Conservation (phyloP, 92 coral and sea anemone species). For the Phenganax marumi region DNA sequence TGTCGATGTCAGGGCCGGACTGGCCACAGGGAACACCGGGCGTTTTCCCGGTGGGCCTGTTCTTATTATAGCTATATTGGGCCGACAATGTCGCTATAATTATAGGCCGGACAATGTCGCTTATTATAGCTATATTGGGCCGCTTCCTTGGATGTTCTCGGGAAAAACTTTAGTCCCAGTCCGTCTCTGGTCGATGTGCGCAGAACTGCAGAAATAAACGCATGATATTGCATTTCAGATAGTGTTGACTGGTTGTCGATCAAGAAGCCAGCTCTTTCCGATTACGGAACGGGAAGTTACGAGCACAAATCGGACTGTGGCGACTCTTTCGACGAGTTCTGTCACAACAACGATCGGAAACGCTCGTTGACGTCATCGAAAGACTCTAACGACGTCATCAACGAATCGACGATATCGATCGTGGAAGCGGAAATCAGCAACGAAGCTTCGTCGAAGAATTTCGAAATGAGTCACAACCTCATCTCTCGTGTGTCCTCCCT, state of each 20-base stretch:
- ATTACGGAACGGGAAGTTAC: slow-evolving; percentile 41
- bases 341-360: slow-evolving; percentile 61
- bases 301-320: slow-evolving; percentile 64
- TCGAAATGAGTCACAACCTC: background rate
- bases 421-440: slow-evolving; percentile 33
- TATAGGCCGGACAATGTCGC: too few relatives aligned
- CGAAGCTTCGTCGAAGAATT: background rate
- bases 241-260: slow-evolving; percentile 32
- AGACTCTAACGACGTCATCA: slow-evolving; percentile 33
- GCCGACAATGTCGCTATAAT: too few relatives aligned
- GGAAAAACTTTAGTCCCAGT: too few relatives aligned
- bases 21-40: too few relatives aligned
- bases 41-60: too few relatives aligned
- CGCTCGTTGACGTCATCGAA: background rate
- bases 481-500: background rate
- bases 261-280: slow-evolving; percentile 31
- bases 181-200: too few relatives aligned
- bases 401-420: slow-evolving; percentile 27
- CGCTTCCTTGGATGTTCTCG: too few relatives aligned
- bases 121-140: too few relatives aligned
- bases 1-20: too few relatives aligned
- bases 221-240: slow-evolving; percentile 1
- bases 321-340: slow-evolving; percentile 91
- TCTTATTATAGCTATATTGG: too few relatives aligned
- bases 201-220: too few relatives aligned